phyloP scores from a whole-genome alignment of 2,113 vertebrate species.

The Leiothrix lutea region DNA sequence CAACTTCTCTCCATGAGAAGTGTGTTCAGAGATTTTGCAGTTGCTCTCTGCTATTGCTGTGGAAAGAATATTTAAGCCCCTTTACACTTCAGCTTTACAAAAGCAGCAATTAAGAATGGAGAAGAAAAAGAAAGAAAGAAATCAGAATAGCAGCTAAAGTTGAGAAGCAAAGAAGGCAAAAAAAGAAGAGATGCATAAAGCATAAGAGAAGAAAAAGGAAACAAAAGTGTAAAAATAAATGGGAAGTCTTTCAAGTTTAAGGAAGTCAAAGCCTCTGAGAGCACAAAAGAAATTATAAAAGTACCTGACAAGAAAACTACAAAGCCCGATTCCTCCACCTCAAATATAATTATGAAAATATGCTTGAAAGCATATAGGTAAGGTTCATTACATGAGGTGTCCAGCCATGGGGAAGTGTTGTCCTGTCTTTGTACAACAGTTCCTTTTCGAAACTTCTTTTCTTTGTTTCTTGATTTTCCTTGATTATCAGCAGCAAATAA shows the following conservation, averaged over 20 bases:
- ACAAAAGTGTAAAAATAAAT: neutral
- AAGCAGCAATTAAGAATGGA: neutral
- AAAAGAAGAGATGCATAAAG: neutral
- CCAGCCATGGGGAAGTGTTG: neutral
- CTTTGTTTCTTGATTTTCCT: neutral
- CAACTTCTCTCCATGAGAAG: neutral
- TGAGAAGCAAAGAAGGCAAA: neutral
- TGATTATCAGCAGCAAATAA: neutral
- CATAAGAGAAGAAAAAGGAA: neutral
- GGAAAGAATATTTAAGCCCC: neutral
- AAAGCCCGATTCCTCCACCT: neutral
- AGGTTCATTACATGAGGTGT: neutral
- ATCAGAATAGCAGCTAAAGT: neutral
- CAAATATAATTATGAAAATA: neutral
- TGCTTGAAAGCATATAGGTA: neutral
- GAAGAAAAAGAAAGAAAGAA: neutral
- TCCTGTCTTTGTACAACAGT: neutral
- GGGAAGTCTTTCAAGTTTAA: neutral
- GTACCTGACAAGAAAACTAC: neutral
- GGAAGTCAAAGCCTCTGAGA: neutral
- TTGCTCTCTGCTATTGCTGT: neutral
- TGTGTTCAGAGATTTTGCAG: neutral
- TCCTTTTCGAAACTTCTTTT: neutral
- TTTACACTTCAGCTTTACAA: neutral
- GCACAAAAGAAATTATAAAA: neutral